A percentile compares a stretch with the other conserved stretches of the same genome.
Evolutionary conservation across 2,888 invertebrate species (phyloP).

Genomic region (Oligia latruncula): DNA sequence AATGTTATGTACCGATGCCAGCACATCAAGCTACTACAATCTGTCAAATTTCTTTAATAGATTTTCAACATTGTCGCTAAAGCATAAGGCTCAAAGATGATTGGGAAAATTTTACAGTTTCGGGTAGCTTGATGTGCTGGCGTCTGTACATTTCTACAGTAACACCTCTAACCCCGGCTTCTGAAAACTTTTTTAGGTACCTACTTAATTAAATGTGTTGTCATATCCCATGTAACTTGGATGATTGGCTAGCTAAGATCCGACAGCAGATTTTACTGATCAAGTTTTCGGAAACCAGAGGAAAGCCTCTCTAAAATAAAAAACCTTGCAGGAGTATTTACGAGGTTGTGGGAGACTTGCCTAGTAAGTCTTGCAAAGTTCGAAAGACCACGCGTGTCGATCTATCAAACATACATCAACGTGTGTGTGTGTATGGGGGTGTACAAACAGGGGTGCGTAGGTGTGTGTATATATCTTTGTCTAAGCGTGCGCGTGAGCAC

Average conservation of each 20-base stretch:
- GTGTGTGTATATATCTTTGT: not conserved
- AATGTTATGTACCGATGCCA: too few species aligned
- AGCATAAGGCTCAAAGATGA: too few species aligned
- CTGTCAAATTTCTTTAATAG: too few species aligned
- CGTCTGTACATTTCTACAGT: not conserved
- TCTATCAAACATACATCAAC: constrained; percentile 3
- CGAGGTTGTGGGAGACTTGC: not conserved
- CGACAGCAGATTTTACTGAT: not conserved
- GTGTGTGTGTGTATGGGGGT: not conserved
- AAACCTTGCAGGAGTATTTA: not conserved
- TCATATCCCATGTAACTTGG: not conserved
- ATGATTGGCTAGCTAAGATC: not conserved
- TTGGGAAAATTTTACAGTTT: too few species aligned
- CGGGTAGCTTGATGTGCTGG: too few species aligned
- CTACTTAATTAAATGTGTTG: not conserved
- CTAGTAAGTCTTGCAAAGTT: not conserved
- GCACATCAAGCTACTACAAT: too few species aligned
- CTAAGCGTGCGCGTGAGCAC: constrained; percentile 29
- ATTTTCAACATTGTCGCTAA: too few species aligned
- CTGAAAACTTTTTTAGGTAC: not conserved
- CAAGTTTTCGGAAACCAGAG: not conserved
- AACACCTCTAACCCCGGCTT: not conserved
- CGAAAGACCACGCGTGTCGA: not conserved
- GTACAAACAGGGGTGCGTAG: not conserved
- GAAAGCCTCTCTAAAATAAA: not conserved